Evolutionary conservation across 2,888 invertebrate genomes (phyloP), one percentile per base, ranked within the genome.

Genomic region (Ptilodon capucinus): DNA sequence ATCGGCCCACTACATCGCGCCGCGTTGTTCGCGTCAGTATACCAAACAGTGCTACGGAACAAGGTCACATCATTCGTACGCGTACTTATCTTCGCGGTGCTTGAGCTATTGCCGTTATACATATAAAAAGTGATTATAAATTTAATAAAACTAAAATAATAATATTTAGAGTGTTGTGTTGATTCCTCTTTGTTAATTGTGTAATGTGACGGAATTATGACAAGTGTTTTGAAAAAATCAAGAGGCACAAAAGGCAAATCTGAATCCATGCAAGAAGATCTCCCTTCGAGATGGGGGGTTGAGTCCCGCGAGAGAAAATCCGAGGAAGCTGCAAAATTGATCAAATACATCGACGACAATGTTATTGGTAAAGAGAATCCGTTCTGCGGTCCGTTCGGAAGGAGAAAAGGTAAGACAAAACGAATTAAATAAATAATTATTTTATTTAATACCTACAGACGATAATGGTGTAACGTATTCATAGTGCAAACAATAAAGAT

Each of bases 331-430:
- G 91, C 92, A 39, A 95, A 95, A 77, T 86, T 97, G 63, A 91
- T 96, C 60, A 94, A 94, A 76, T 96, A 95, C 76, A 95, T 97
- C 60, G 95, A 96, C 71, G 94, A 95, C 59, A 96, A 94, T 82
- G 91, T 97, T 60, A 94, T 97, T 71, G 97, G 97, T 46, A 95
- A 94, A 78, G 95, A 94, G 64, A 94, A 95, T 68, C 94, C 95
- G 18, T 97, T 97, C 81, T 92, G 95, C 66, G 96, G 97, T 44
- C 97, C 97, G 9, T 97, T 94, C 75, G 97, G 97, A 54, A 92
- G 95, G 48, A 90, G 97, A 74, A 95, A 95, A 94, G 95, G 96
- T 96, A 86, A 89, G 86, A 45, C 35, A 34, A 14, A 9, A 9
- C 0, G 1, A 1, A 11, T 35, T 35, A 35, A 17, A 14, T 14